Base-by-base conservation (phyloP, 1,140 invertebrate species). In the Cydia pomonella region DNA sequence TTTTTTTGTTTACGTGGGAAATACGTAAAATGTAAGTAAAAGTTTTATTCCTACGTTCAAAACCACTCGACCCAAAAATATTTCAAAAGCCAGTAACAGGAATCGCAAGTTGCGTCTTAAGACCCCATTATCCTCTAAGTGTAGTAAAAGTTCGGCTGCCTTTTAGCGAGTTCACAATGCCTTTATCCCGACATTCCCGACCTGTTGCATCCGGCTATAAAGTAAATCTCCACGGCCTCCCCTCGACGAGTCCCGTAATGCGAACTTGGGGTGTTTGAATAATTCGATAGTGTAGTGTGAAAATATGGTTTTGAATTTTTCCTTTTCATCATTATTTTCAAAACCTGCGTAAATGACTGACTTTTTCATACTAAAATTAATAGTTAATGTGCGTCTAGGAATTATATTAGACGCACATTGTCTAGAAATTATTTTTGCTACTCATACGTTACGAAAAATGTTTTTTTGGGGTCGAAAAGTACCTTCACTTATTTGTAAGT, bases 131-230 rank as follows among this genome's bases (percentile, higher is more conserved):
- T 50, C 44, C 71, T 13, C 44, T 72, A 50, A 72, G 44, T 72
- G 44, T 69, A 66, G 25, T 66, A 38, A 69, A 69, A 69, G 64
- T 69, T 27, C 73, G 76, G 73, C 33, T 79, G 81, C 83, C 82
- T 84, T 83, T 84, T 29, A 77, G 77, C 78, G 81, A 85, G 84
- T 80, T 77, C 75, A 73, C 72, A 72, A 76, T 81, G 80, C 77
- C 77, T 76, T 77, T 79, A 78, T 77, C 78, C 79, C 76, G 83
- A 91, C n/a, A 87, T 86, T 77, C 78, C 80, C 76, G 84, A 91
- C 89, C 87, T 91, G 89, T 91, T 91, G 89, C 88, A 83, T 88
- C 82, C 84, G 84, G 85, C 87, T 84, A 87, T 91, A 90, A 91
- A 88, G 80, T 89, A 85, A 89, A 91, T 89, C 89, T 81, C 41